Conservation (phyloP, 2,797 vertebrate species). For the Synaphobranchus kaupii region DNA sequence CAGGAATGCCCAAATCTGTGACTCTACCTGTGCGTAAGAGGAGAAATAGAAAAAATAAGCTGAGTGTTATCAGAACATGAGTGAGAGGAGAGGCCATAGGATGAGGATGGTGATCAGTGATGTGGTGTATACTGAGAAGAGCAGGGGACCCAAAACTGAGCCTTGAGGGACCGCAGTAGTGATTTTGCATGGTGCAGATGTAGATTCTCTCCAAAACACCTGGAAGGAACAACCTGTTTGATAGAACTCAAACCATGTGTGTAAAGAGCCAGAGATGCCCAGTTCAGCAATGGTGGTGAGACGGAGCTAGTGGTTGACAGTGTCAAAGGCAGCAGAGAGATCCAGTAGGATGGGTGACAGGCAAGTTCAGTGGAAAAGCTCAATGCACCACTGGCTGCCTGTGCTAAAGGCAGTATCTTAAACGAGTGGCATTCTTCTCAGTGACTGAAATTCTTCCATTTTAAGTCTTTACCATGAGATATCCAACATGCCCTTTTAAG, state of each 20-base stretch:
- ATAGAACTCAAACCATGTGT: background rate
- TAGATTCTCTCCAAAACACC: background rate
- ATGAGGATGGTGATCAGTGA: background rate
- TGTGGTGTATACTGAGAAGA: background rate
- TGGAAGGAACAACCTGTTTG: background rate
- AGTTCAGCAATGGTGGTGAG: background rate
- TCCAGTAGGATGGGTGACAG: background rate
- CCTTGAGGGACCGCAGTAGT: background rate
- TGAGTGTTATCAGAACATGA: background rate
- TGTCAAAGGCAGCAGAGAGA: background rate
- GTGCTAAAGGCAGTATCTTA: background rate
- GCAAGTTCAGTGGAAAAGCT: background rate
- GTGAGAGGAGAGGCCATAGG: background rate
- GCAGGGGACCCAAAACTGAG: background rate
- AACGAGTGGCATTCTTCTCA: background rate
- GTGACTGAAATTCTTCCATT: background rate
- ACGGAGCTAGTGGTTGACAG: background rate
- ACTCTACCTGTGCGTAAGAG: too few species aligned
- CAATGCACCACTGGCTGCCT: background rate
- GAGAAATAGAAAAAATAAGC: background rate
- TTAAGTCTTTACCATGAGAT: background rate
- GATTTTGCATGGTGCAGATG: background rate
- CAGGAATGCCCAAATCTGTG: too few species aligned
- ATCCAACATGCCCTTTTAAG: background rate
- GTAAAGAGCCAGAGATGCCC: background rate